Conservation (phyloP, 2,888 invertebrate genomes). For the Lapara coniferarum region DNA sequence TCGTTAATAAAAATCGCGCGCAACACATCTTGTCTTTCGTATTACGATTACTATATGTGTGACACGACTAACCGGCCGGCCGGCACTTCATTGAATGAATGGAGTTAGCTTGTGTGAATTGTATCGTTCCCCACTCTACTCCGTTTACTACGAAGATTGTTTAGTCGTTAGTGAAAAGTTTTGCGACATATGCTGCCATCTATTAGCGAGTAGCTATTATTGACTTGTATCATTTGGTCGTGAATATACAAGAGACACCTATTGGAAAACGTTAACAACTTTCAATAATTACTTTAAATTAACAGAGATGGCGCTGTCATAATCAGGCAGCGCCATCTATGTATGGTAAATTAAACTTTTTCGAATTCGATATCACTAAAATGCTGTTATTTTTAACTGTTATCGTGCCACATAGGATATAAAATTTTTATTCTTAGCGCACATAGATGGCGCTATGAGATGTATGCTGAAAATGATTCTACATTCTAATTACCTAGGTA, state of each 20-base stretch:
- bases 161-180: not conserved
- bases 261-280: not conserved
- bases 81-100: constrained; percentile 70
- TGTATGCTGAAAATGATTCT: too few relatives aligned
- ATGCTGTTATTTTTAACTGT: too few relatives aligned
- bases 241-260: not conserved
- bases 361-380: not conserved
- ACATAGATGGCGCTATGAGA: too few relatives aligned
- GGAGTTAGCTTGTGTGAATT: constrained; percentile 54
- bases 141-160: constrained; percentile 42
- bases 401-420: too few relatives aligned
- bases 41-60: constrained; percentile 33
- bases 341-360: constrained; percentile 28
- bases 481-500: too few relatives aligned
- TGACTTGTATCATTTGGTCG: not conserved
- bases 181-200: constrained; percentile 34
- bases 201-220: constrained; percentile 36
- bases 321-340: constrained; percentile 42
- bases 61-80: constrained; percentile 56
- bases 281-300: not conserved
- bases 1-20: constrained; percentile 68
- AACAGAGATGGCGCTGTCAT: constrained; percentile 1
- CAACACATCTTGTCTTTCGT: constrained; percentile 50
- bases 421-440: too few relatives aligned
- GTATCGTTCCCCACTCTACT: constrained; percentile 51